A percentile compares a stretch with the other conserved stretches of the same genome.
Conservation (phyloP, 2,797 vertebrate genomes). For the Avahi laniger region DNA sequence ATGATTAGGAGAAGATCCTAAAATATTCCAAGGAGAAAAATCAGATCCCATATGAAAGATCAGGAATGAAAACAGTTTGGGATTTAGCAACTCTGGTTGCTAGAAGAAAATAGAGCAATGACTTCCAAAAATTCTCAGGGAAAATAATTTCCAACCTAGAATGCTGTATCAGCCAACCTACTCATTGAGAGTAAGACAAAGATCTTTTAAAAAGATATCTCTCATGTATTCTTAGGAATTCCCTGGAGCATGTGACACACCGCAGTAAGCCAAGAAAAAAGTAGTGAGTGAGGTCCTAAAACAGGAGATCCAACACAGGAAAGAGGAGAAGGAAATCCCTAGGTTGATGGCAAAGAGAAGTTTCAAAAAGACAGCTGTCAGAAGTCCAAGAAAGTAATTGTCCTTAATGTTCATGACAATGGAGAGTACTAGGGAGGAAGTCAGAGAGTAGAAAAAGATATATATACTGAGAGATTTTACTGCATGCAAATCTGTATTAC, state of each 20-base stretch:
- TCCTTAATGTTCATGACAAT: neutral
- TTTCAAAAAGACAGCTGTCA: neutral
- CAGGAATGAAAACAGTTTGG: neutral
- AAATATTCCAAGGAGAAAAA: neutral
- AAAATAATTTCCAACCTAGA: neutral
- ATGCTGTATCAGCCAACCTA: neutral
- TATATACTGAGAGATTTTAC: neutral
- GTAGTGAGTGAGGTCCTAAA: neutral
- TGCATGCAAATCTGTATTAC: neutral
- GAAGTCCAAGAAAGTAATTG: constrained; percentile 9
- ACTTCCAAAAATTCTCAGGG: neutral
- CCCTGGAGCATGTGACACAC: neutral
- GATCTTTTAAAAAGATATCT: neutral
- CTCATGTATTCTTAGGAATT: neutral
- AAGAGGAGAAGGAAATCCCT: neutral
- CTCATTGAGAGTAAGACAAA: neutral
- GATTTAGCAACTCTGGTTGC: neutral
- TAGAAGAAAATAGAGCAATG: neutral
- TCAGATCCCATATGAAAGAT: neutral
- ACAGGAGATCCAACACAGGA: neutral
- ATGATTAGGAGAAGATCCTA: neutral
- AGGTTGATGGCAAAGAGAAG: neutral
- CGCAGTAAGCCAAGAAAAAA: neutral
- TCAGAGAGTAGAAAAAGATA: constrained; percentile 22
- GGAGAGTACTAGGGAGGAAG: neutral